Evolutionary conservation across 2,888 invertebrate genomes (phyloP), one percentile per base, ranked within the genome.

Genomic region (Enchytraeus crypticus): DNA sequence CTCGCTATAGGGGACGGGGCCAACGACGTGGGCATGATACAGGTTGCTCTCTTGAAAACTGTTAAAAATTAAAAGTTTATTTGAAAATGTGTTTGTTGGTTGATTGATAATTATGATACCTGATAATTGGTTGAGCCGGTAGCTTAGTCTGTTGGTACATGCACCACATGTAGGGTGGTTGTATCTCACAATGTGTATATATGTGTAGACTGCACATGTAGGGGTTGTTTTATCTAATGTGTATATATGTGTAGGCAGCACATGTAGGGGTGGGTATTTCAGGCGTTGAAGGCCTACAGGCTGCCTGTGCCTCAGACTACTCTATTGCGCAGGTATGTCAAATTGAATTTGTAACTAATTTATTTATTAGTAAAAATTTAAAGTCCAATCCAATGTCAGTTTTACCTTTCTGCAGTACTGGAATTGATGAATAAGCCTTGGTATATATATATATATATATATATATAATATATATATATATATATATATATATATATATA

Each of bases 281-380:
- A 47, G 98, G 98, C 47, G 89, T 90, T 14, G 97, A 98, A 82
- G 97, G 98, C n/a, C 83, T 98, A 71, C 98, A 97, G 83, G 98
- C 98, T 5, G 93, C 96, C 4, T 96, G 95, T 80, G 96, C 97
- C 46, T 96, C 96, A 33, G 98, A 99, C 81, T 99, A 98, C 82
- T 91, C 97, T 70, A 95, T 99, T 74, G 97, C 92, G 57, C 90
- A 87, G 84, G 86, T 86, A 71, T 21, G 55, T 32, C 8, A n/a
- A n/a, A n/a, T n/a, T n/a, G n/a, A n/a, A n/a, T n/a, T n/a, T n/a
- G n/a, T n/a, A n/a, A n/a, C n/a, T n/a, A n/a, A n/a, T n/a, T n/a
- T n/a, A n/a, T n/a, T n/a, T n/a, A n/a, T n/a, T n/a, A n/a, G n/a
- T n/a, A n/a, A n/a, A n/a, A n/a, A n/a, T n/a, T n/a, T n/a, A n/a